Evolutionary conservation across 2,888 invertebrate genomes (phyloP), one percentile per base, ranked within the genome.

Genomic region (Ischnus inquisitorius): DNA sequence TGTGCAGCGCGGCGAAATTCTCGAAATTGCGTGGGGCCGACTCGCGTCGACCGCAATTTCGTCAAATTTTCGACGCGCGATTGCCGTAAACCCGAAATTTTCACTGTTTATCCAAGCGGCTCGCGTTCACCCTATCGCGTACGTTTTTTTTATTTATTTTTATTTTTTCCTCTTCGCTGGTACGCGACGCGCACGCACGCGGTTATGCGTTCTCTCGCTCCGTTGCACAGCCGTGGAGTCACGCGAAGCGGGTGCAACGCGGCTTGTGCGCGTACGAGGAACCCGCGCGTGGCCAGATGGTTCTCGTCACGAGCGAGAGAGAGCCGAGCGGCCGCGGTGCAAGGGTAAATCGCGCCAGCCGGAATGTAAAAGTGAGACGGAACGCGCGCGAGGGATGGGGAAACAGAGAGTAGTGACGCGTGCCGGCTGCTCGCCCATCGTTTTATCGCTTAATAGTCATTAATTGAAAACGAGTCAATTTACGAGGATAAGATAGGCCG

Each of bases 401-500:
- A 34, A 34, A 79, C 71, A 76, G 67, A 69, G 68, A 74, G 69
- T 19, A 79, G 84, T 82, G 87, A 85, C 87, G 88, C 88, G 88
- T 88, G 89, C 89, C 87, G 87, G 87, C 88, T 87, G 89, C 88
- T 87, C 88, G 86, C 87, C 87, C 86, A 83, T 75, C 77, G 78
- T 84, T 84, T 80, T 84, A 84, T 88, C 86, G 85, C 87, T 86
- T 87, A 88, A 89, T 88, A 88, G 87, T 87, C 85, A 84, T 88
- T 89, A 89, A 89, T 89, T 89, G 88, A 89, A 88, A 88, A 86
- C 85, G 86, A 87, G 87, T 87, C 88, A 84, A 84, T 84, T 84
- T 84, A 81, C 74, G 74, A 81, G 74, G 64, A 57, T n/a, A 34
- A 48, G 34, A 75, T 75, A 75, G 46, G 62, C 69, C 16, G n/a